Conservation (phyloP, 1,140 invertebrate genomes). For the Triops cancriformis region DNA sequence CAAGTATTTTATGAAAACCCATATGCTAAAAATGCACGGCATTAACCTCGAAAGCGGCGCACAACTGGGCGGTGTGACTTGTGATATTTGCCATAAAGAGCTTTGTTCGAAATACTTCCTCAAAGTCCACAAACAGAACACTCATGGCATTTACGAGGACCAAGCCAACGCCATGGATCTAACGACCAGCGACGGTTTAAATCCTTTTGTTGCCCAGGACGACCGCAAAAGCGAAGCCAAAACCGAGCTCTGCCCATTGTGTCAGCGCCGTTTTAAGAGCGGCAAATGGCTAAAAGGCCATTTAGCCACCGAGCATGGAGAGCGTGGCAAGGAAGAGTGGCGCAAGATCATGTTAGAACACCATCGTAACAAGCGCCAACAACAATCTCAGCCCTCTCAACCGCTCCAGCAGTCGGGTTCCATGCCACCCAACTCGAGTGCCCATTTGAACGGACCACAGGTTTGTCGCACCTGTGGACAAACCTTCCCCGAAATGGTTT, state of each 20-base stretch:
- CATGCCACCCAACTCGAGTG: conserved; percentile 15
- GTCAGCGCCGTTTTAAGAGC: conserved; percentile 76
- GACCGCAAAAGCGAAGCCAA: conserved; percentile 27
- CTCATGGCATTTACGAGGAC: conserved; percentile 83
- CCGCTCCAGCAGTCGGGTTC: conserved; percentile 22
- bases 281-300: conserved; percentile 84
- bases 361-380: conserved; percentile 15
- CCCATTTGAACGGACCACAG: conserved; percentile 27
- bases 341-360: conserved; percentile 29
- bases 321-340: conserved; percentile 60
- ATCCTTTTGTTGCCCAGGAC: conserved; percentile 30
- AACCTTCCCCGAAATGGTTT: conserved; percentile 42
- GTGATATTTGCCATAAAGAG: conserved; percentile 96
- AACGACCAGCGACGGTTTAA: conserved; percentile 31
- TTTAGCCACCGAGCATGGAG: conserved; percentile 74
- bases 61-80: conserved; percentile 83
- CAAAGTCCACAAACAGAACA: conserved; percentile 93
- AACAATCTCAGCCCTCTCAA: conserved; percentile 18
- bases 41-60: conserved; percentile 88
- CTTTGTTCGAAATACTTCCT: conserved; percentile 96
- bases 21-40: conserved; percentile 99
- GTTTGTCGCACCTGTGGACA: conserved; percentile 46
- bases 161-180: conserved; percentile 41
- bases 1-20: conserved; percentile 99
- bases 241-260: conserved; percentile 58